Evolutionary conservation across 2,888 invertebrate species (phyloP), one percentile per base, ranked within the genome.

Genomic region (Adelphocoris suturalis): DNA sequence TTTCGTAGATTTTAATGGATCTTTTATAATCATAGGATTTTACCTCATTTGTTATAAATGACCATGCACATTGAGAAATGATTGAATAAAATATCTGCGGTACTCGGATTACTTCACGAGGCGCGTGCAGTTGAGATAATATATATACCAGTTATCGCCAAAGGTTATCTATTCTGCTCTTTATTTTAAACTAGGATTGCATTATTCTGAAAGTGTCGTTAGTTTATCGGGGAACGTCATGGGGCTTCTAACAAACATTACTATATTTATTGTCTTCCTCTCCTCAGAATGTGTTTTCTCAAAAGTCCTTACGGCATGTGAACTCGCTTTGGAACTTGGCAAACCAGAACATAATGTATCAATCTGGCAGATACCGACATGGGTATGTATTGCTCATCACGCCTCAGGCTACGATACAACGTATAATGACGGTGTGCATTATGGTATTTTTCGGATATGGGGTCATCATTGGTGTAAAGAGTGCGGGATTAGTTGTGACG

Each of bases 311-410:
- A 86, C 75, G 4, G 68, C 86, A 12, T 86, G 86, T 19, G 86
- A 86, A 75, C 68, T 86, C 13, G 86, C 86, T 0, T 2, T 27
- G n/a, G 86, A 86, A 86, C 76, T 86, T 12, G 23, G 68, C 14
- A 86, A 86, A 48, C 86, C 86, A 1, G 19, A 47, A 12, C 48
- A 75, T 13, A 68, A 86, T 37, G 68, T 86, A 19, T 16, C 27
- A 19, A n/a, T 75, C 11, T 86, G 86, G 86, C 86, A 86, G 52
- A 86, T 86, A 14, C 86, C 86, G 1, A 86, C 86, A 1, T 86
- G 86, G 86, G 86, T 86, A 14, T 86, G 86, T 37, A 37, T 86
- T 11, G 86, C 86, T 28, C 68, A 76, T 11, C 76, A 75, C 14
- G 76, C 76, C n/a, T 19, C 86, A 4, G 28, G 28, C 19, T 48